Evolutionary conservation across 2,113 vertebrate genomes (phyloP).

Genomic region (Vidua macroura): DNA sequence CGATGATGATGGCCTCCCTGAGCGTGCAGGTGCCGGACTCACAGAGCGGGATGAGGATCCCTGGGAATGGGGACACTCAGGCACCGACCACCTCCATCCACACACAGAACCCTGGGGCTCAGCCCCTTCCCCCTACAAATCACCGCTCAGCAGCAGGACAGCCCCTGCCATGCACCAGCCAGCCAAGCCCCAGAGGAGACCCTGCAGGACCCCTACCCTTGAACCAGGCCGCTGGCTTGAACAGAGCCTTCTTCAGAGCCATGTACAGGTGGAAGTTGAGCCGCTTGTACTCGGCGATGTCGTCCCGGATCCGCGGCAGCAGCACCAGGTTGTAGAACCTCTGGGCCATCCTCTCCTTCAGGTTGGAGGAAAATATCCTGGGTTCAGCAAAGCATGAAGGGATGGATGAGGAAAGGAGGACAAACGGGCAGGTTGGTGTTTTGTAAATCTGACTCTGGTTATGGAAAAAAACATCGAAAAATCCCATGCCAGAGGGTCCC

Average conservation of each 20-base stretch:
- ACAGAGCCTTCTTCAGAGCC: slow-evolving; percentile 94
- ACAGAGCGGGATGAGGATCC: slow-evolving; percentile 93
- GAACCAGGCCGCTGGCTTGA: slow-evolving; percentile 97
- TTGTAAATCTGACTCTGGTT: background rate
- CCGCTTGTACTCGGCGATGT: slow-evolving; percentile 91
- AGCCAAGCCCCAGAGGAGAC: background rate
- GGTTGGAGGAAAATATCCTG: slow-evolving; percentile 96
- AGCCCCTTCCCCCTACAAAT: background rate
- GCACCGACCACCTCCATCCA: rapidly evolving
- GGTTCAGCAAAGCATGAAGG: background rate
- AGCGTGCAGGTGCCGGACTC: slow-evolving; percentile 95
- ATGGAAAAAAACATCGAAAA: background rate
- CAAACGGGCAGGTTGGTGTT: rapidly evolving
- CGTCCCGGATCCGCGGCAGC: slow-evolving; percentile 88
- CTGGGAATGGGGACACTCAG: slow-evolving; percentile 29
- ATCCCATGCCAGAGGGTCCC: rapidly evolving
- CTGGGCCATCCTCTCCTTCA: slow-evolving; percentile 96
- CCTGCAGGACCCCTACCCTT: slow-evolving; percentile 81
- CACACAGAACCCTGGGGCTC: background rate
- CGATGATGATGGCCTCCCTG: slow-evolving; percentile 93
- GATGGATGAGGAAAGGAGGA: background rate
- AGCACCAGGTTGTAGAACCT: slow-evolving; percentile 95
- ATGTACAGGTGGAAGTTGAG: slow-evolving; percentile 98
- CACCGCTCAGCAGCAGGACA: background rate
- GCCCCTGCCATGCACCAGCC: background rate